phyloP scores from a whole-genome alignment of 2,888 invertebrate genomes.

The Drosophila anomelani region DNA sequence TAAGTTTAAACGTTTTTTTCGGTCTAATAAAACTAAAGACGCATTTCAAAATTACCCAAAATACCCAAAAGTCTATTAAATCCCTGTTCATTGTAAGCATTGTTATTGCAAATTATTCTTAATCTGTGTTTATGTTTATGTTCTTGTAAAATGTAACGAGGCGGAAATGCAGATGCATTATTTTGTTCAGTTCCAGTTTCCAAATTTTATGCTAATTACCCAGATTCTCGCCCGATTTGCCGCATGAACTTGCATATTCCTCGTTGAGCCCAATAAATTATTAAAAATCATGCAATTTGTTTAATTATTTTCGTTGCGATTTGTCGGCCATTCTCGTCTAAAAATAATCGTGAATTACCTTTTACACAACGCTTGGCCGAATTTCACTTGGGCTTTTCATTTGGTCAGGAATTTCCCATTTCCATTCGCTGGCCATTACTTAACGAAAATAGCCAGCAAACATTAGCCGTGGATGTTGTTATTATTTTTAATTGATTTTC shows the following conservation, averaged over 20 bases:
- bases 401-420: conserved; percentile 40
- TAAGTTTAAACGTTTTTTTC: background rate
- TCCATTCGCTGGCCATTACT: conserved; percentile 49
- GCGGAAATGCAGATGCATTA: conserved; percentile 42
- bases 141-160: conserved; percentile 24
- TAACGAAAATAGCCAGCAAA: conserved; percentile 29
- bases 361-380: conserved; percentile 7
- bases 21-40: background rate
- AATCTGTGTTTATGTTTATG: conserved; percentile 18
- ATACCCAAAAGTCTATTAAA: background rate
- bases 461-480: conserved; percentile 47
- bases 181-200: conserved; percentile 6
- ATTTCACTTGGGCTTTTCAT: conserved; percentile 27
- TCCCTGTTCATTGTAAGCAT: background rate
- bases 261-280: conserved; percentile 42
- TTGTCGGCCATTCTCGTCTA: conserved; percentile 20
- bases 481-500: conserved; percentile 71
- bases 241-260: conserved; percentile 42
- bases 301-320: conserved; percentile 55
- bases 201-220: conserved; percentile 59
- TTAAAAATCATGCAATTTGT: conserved; percentile 62
- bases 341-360: conserved; percentile 23
- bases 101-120: background rate
- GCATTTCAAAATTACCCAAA: background rate
- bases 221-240: conserved; percentile 44